Base-by-base conservation (phyloP, 2,888 invertebrate genomes). In the Buathra laborator region DNA sequence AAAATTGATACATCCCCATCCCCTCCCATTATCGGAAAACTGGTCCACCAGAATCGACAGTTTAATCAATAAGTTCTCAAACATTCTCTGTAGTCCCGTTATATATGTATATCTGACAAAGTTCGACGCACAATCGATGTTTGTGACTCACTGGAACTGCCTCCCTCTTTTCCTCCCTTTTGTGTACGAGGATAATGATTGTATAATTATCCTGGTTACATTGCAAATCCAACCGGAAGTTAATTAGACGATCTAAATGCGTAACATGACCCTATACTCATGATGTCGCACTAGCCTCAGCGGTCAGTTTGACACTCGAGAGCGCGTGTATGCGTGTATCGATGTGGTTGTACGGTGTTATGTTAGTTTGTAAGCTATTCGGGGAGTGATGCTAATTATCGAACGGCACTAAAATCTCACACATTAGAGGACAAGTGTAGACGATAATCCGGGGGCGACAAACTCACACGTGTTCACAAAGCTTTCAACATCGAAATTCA, bases 61-160 rank as follows among this genome's bases (percentile, higher is more conserved):
- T 37, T 56, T 12, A 59, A 32, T 59, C 74, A 44, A 75, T 48
- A 81, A 81, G 59, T 37, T 14, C 62, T 70, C 24, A 59, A 70
- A 48, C 62, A 59, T 48, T 62, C 37, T 67, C 56, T 32, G 19
- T 12, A 29, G 19, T 2, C 46, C 3, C 10, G 16, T 16, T 56
- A 9, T 37, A 56, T n/a, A 2, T 24, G 2, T 56, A 10, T 56
- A 16, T 56, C 24, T 4, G 19, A 1, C 12, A 46, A 62, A 70
- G 46, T 37, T 44, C 5, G 16, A 9, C 19, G 48, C 59, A 24
- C 12, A 9, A 10, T 29, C 32, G 7, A 32, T 32, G 37, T 37
- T 37, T 37, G 3, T 10, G 19, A 19, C 53, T 56, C 53, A 2
- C 53, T 56, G 19, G 3, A 19, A 24, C 19, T 10, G 12, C 53